These are phyloP conservation scores for Rhopalosiphum maidis DNA, from an alignment of 1,140 invertebrate genomes.

Conservation along the genomic window DNA sequence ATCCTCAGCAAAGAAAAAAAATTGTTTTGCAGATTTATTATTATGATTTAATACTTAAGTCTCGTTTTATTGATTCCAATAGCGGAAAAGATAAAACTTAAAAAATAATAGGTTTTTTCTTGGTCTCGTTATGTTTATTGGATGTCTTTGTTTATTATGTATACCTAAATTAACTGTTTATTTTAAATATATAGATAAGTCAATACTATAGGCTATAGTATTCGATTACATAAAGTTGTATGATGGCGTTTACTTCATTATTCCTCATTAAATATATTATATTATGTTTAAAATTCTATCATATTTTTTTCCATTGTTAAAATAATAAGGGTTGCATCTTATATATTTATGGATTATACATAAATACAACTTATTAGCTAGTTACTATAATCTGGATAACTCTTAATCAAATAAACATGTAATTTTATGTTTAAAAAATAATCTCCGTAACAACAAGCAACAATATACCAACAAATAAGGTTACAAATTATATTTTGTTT, in stretches of 20 bases:
- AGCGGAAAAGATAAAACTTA: neutral
- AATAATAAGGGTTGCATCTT: neutral
- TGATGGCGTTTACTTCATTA: neutral
- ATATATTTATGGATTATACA: neutral
- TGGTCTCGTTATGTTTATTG: too few species aligned
- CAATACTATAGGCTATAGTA: neutral
- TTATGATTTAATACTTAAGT: neutral
- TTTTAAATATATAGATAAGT: too few species aligned
- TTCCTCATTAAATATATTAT: neutral
- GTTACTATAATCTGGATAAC: neutral
- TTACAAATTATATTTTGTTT: neutral
- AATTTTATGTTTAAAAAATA: neutral
- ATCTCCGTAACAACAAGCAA: neutral
- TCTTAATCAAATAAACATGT: neutral
- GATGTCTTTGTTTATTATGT: too few species aligned
- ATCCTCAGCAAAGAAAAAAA: neutral
- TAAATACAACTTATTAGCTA: neutral
- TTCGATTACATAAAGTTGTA: neutral
- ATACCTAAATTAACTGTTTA: too few species aligned
- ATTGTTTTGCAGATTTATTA: neutral
- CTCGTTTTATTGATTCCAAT: neutral
- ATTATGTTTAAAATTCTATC: neutral
- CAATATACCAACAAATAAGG: neutral
- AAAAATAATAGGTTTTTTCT: too few species aligned
- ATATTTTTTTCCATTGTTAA: neutral